Base-by-base conservation (phyloP, 2,888 invertebrate species). In the Aspidiotus destructor region DNA sequence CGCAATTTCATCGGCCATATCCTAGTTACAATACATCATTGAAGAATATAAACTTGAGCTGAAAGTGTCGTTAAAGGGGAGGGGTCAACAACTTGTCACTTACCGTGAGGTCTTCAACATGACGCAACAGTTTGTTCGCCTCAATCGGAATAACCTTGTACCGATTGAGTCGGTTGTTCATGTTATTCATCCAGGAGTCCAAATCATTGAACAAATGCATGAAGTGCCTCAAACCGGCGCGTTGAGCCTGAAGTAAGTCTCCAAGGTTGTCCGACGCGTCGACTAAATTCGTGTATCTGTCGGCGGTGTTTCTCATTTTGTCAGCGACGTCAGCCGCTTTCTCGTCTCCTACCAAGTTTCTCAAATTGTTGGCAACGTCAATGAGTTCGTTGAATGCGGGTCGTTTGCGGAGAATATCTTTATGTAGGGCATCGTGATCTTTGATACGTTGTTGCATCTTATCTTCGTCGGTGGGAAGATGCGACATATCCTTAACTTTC, bases 391-490 rank as follows among this genome's bases (percentile, higher is more conserved):
- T 89, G 77, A 96, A 92, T 40, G 89, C 86, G 0, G 88, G 86
- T 76, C 92, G 91, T 77, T 92, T 91, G 48, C 86, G 84, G 10
- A 92, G 78, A 62, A 97, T 90, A 73, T 94, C 94, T 62, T 87
- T 87, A 76, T 94, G 93, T 7, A 96, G 80, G 48, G 81, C 83
- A 78, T 89, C 89, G 75, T 97, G 97, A 75, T 96, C 94, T 28
- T 87, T 83, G 67, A 96, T 89, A 75, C 92, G 86, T 74, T 86
- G 86, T 73, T 93, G 90, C 72, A 97, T 92, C 79, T 93, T 93
- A 77, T 94, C 92, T 77, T 94, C 92, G 73, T 96, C 95, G 0
- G 95, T 94, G 16, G 95, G 94, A 68, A 97, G 88, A 5, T 92
- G 81, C 75, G 93, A 91, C 84, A 98, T 85, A 7, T 88, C 84